These are phyloP conservation scores for Tolypeutes matacus DNA, from an alignment of 2,797 vertebrate species.

Conservation along the genomic window DNA sequence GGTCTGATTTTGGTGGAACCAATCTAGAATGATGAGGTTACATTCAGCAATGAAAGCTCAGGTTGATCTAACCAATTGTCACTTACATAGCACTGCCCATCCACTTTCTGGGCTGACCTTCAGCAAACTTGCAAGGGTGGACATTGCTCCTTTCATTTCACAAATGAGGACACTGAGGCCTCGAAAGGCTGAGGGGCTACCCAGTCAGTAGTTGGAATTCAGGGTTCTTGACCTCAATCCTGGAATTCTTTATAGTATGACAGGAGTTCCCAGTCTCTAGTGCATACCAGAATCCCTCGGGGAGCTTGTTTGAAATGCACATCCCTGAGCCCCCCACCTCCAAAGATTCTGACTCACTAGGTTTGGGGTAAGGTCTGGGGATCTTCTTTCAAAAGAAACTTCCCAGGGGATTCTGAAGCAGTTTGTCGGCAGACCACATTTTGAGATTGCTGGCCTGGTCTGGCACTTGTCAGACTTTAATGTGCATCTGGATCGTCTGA, in stretches of 20 bases:
- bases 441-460: neutral
- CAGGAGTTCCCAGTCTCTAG: neutral
- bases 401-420: neutral
- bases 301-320: neutral
- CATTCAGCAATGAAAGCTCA: neutral
- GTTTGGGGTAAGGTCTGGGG: neutral
- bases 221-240: neutral
- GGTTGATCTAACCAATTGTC: rapidly evolving
- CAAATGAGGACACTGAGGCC: neutral
- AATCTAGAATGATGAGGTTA: neutral
- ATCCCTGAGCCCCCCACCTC: neutral
- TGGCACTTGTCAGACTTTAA: neutral
- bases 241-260: neutral
- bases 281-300: rapidly evolving
- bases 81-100: neutral
- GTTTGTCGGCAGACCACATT: no score
- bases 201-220: neutral
- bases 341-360: neutral
- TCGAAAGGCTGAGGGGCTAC: no score
- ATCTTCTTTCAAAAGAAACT: neutral
- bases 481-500: rapidly evolving
- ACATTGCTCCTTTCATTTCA: neutral
- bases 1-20: neutral
- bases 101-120: neutral
- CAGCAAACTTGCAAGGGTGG: neutral